phyloP scores from a whole-genome alignment of 1,140 invertebrate species.

The Protaetia brevitarsis region DNA sequence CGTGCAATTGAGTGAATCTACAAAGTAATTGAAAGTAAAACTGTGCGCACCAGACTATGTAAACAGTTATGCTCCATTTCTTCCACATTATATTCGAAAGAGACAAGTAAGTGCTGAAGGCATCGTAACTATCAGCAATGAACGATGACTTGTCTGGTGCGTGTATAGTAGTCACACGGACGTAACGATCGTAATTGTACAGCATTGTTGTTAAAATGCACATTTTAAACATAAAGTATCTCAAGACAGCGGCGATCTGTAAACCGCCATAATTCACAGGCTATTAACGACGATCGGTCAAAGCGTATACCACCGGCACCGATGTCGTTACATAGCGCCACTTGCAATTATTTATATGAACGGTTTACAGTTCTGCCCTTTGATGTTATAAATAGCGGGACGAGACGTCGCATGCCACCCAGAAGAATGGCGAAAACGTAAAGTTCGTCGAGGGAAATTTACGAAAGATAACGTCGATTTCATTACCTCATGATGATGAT shows the following conservation, averaged over 20 bases:
- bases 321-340: conserved; percentile 13
- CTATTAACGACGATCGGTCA: conserved; percentile 29
- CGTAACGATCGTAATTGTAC: neutral
- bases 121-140: no score
- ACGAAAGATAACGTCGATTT: no score
- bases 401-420: neutral
- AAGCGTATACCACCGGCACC: conserved; percentile 20
- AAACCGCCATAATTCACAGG: conserved; percentile 11
- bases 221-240: conserved; percentile 25
- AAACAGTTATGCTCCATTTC: no score
- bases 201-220: conserved; percentile 5
- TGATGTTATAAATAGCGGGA: conserved; percentile 7
- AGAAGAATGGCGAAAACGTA: conserved; percentile 11
- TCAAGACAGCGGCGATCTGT: conserved; percentile 9
- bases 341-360: conserved; percentile 29
- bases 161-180: neutral
- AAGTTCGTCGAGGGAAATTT: neutral
- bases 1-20: no score
- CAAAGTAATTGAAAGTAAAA: no score
- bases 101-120: no score
- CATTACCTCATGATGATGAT: no score
- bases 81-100: no score
- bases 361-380: conserved; percentile 23
- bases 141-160: no score
- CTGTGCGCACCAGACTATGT: no score